Conservation (phyloP, 2,888 invertebrate genomes). For the Phania funesta region DNA sequence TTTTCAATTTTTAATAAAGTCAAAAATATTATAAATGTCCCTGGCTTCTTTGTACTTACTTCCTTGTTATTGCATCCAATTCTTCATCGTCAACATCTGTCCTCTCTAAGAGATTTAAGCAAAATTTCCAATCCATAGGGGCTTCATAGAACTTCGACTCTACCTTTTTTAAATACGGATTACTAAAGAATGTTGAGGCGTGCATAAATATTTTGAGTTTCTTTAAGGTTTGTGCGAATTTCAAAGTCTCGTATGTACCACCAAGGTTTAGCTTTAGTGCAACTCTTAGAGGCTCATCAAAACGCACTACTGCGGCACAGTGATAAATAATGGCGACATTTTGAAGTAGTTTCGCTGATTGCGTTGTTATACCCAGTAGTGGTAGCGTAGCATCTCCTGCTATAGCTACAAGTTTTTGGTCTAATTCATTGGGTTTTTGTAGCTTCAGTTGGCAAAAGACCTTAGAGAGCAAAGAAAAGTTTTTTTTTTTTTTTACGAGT, state of each 20-base stretch:
- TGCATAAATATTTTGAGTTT: conserved; percentile 85
- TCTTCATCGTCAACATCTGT: conserved; percentile 67
- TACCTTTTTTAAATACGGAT: conserved; percentile 87
- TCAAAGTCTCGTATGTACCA: conserved; percentile 84
- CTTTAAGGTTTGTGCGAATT: conserved; percentile 83
- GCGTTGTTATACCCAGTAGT: conserved; percentile 71
- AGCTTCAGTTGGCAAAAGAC: conserved; percentile 72
- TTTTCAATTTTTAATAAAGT: not conserved
- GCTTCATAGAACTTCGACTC: conserved; percentile 83
- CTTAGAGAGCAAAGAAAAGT: conserved; percentile 5
- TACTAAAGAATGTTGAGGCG: conserved; percentile 93
- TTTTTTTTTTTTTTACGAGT: not conserved
- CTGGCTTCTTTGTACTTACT: conserved; percentile 67
- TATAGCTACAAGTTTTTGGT: conserved; percentile 72
- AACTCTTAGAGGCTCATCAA: conserved; percentile 87
- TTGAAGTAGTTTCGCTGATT: conserved; percentile 72
- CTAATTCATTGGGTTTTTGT: conserved; percentile 71
- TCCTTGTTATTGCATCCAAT: conserved; percentile 73
- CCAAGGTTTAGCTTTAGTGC: conserved; percentile 84
- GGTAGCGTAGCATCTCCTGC: conserved; percentile 73
- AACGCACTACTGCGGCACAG: conserved; percentile 89
- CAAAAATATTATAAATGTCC: not conserved
- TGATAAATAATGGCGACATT: conserved; percentile 87
- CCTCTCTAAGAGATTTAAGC: conserved; percentile 70
- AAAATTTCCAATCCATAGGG: conserved; percentile 73